Conservation (phyloP, 2,113 vertebrate species). For the Hipposideros armiger region DNA sequence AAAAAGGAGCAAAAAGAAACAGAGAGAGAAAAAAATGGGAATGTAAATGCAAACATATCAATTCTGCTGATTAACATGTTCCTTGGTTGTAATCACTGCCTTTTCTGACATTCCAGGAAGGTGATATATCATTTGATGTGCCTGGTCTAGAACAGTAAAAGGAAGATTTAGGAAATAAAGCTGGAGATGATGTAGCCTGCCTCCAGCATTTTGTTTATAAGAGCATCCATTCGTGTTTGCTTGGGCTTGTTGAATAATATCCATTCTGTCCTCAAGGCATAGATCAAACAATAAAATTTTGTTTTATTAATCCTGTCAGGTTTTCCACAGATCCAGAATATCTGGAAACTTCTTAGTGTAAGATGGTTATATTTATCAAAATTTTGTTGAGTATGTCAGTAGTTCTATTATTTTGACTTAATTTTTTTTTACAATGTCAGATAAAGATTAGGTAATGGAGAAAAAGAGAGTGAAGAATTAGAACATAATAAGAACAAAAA, state of each 20-base stretch:
- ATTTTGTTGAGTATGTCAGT: background rate
- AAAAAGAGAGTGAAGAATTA: background rate
- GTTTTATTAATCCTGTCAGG: conserved; percentile 8
- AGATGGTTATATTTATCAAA: background rate
- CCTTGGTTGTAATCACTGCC: background rate
- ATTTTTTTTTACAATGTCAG: background rate
- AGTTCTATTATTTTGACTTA: background rate
- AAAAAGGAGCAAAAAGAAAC: background rate
- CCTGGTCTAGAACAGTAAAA: background rate
- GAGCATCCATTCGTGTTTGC: conserved; percentile 34
- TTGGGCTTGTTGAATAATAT: conserved; percentile 38
- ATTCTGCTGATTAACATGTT: conserved; percentile 46
- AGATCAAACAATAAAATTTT: conserved; percentile 39
- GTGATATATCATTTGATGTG: background rate
- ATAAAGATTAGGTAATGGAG: background rate
- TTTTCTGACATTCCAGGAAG: conserved; percentile 11
- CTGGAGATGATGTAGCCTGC: background rate
- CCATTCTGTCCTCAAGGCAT: conserved; percentile 50
- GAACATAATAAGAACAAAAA: background rate
- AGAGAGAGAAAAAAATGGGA: background rate
- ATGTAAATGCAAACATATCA: background rate
- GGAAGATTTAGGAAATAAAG: conserved; percentile 20
- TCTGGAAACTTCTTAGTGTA: background rate
- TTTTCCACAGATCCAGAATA: background rate
- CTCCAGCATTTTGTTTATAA: conserved; percentile 59